Evolutionary conservation across 2,113 vertebrate genomes (phyloP).

Genomic region (Lethenteron camtschaticum): DNA sequence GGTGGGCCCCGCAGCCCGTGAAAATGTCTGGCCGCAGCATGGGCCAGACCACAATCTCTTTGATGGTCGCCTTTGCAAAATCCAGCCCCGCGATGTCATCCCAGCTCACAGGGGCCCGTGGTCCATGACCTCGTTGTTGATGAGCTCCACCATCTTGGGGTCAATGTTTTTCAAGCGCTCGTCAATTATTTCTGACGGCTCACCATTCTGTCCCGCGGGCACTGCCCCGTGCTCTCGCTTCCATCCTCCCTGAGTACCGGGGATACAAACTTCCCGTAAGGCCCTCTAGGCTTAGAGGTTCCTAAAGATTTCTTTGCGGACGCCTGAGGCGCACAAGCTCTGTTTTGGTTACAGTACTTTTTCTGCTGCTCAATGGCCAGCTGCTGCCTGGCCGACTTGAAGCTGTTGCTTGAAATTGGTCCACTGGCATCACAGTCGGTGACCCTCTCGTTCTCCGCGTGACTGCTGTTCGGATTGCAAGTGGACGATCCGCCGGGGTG

Average conservation of each 20-base stretch:
- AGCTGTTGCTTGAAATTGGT: slow-evolving; percentile 23
- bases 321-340: slow-evolving; percentile 17
- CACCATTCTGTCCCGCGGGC: slow-evolving; percentile 10
- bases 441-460: neutral
- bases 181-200: slow-evolving; percentile 24
- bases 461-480: neutral
- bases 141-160: slow-evolving; percentile 76
- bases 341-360: slow-evolving; percentile 30
- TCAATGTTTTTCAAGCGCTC: slow-evolving; percentile 67
- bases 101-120: slow-evolving; percentile 66
- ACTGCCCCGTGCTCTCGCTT: slow-evolving; percentile 16
- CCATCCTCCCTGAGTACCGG: slow-evolving; percentile 45
- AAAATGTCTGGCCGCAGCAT: slow-evolving; percentile 92
- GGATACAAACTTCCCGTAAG: slow-evolving; percentile 61
- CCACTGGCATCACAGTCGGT: slow-evolving; percentile 1
- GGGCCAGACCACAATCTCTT: slow-evolving; percentile 93
- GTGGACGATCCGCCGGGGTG: neutral
- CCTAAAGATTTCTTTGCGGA: slow-evolving; percentile 59
- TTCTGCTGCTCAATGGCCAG: slow-evolving; percentile 54
- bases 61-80: slow-evolving; percentile 79
- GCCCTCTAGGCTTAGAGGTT: slow-evolving; percentile 47
- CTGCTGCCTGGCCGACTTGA: slow-evolving; percentile 66
- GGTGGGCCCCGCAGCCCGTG: slow-evolving; percentile 70
- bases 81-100: slow-evolving; percentile 84
- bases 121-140: slow-evolving; percentile 90